A percentile compares a stretch with the other conserved stretches of the same genome.
phyloP scores from a whole-genome alignment of 2,797 vertebrate genomes.

The Enteromius afrohamiltoni region DNA sequence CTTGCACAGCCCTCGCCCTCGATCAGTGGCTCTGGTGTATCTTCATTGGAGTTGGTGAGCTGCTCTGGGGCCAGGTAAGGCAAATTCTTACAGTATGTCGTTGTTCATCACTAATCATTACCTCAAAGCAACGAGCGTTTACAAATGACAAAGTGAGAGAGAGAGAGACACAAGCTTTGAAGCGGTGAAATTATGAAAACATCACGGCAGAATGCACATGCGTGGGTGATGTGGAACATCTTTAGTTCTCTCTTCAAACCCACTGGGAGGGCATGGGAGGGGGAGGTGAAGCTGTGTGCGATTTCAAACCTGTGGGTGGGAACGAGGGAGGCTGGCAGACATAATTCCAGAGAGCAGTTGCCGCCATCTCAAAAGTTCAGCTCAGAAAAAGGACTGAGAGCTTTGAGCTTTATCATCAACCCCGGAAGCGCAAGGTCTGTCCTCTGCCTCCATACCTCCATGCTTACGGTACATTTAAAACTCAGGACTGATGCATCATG shows the following conservation, averaged over 20 bases:
- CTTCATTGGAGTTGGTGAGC: conserved; percentile 93
- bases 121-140: conserved; percentile 43
- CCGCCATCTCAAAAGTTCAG: conserved; percentile 46
- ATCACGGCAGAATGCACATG: conserved; percentile 44
- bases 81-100: conserved; percentile 27
- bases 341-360: conserved; percentile 46
- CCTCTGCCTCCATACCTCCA: conserved; percentile 63
- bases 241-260: conserved; percentile 47
- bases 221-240: conserved; percentile 57
- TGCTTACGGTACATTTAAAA: conserved; percentile 12
- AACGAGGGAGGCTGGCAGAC: conserved; percentile 44
- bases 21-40: conserved; percentile 98
- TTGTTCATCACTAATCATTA: neutral
- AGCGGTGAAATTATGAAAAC: conserved; percentile 54
- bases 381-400: conserved; percentile 62
- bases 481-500: conserved; percentile 19
- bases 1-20: conserved; percentile 88
- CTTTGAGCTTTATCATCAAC: conserved; percentile 70
- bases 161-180: conserved; percentile 24
- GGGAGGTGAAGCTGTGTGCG: conserved; percentile 42
- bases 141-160: conserved; percentile 47
- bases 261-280: conserved; percentile 27
- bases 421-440: conserved; percentile 65
- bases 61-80: conserved; percentile 97
- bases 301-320: conserved; percentile 56